Evolutionary conservation across 2,888 invertebrate genomes (phyloP), one percentile per base, ranked within the genome.

Genomic region (Congeria kusceri): DNA sequence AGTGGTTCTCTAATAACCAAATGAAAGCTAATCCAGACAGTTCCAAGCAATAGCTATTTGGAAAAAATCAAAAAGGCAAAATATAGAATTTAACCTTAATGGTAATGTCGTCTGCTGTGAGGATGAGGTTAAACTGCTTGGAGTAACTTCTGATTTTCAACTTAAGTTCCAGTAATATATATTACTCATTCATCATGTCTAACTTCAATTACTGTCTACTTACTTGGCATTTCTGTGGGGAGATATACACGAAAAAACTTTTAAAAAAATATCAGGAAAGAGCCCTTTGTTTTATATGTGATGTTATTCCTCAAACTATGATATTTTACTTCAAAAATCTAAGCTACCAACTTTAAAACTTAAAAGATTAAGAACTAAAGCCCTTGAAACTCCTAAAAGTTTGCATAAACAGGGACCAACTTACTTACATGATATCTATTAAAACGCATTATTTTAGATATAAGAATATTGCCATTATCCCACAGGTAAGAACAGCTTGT

Each of bases 21-120:
- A n/a, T n/a, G n/a, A n/a, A n/a, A n/a, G n/a, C n/a, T n/a, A 73
- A 73, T 39, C 66, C 72, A 9, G 72, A 73, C 29, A 65, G 29
- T 72, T 72, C 27, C 72, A 72, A 18, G 72, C 65, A 7, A 58
- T 72, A 29, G 28, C 59, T 9, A 28, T 72, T 18, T 64, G 72
- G 13, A 58, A 65, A 39, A 57, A 58, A 58, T 47, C 59, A 47
- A 68, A 57, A 25, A 18, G 62, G 3, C 25, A 64, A 44, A 46
- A 58, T 32, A 18, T 57, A 15, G 11, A 1, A 23, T 65, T 72
- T 59, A 58, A 72, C 18, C 3, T 72, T 4, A 28, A 64, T 53
- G 49, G 18, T 44, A 39, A n/a, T 44, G 13, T 11, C 0, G 57
- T 71, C n/a, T 5, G 3, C 0, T 69, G 69, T 61, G 69, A 69